These are phyloP conservation scores for Neodiprion fabricii DNA, from an alignment of 1,140 invertebrate genomes.

Conservation along the genomic window DNA sequence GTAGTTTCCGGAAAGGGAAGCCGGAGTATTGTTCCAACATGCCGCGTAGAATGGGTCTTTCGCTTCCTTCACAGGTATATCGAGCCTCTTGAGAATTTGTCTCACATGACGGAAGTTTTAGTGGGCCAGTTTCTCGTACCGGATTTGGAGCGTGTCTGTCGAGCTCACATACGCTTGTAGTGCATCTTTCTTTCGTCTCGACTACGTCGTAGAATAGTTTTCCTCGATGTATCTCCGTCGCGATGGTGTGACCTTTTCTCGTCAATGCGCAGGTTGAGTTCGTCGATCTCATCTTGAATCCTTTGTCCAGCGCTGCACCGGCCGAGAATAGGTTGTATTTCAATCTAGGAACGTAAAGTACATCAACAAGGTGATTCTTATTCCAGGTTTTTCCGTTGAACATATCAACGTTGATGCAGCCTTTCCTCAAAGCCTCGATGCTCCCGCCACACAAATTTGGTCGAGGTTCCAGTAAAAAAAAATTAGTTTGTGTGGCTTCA, in stretches of 20 bases:
- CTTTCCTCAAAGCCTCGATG: constrained; percentile 30
- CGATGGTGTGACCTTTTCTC: constrained; percentile 4
- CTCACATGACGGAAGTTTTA: constrained; percentile 49
- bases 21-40: constrained; percentile 30
- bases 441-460: constrained; percentile 29
- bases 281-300: constrained; percentile 35
- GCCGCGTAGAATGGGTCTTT: constrained; percentile 25
- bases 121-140: constrained; percentile 52
- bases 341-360: constrained; percentile 50
- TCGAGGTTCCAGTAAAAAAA: constrained; percentile 16
- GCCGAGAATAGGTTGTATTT: constrained; percentile 54
- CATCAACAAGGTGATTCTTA: constrained; percentile 40
- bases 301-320: constrained; percentile 39
- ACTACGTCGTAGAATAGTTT: constrained; percentile 13
- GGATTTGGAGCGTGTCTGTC: constrained; percentile 28
- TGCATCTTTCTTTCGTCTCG: neutral
- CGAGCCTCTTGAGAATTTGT: constrained; percentile 36
- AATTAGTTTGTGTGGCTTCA: constrained; percentile 27
- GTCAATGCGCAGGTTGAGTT: constrained; percentile 11
- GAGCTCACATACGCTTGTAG: neutral
- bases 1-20: constrained; percentile 18
- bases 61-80: constrained; percentile 33
- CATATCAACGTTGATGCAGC: constrained; percentile 31
- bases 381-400: constrained; percentile 30
- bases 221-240: neutral